Percentiles rank a stretch among this genome's conserved stretches.
These are phyloP conservation scores for Drosophila athabasca DNA, from an alignment of 1,140 invertebrate species.

Conservation along the genomic window DNA sequence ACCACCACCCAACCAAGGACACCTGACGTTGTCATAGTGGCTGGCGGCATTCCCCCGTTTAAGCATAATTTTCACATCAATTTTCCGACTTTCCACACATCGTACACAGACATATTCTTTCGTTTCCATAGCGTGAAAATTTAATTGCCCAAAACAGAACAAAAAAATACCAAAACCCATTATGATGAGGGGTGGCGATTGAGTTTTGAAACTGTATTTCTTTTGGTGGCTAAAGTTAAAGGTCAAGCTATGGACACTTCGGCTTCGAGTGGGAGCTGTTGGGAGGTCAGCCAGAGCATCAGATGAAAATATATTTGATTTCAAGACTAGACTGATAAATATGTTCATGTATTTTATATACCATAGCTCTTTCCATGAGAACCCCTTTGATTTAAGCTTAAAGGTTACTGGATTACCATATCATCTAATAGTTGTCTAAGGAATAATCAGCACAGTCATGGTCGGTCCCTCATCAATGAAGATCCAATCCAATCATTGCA, in stretches of 20 bases:
- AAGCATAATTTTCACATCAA: too few species aligned
- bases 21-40: conserved; percentile 73
- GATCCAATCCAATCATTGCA: conserved; percentile 9
- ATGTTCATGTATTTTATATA: too few species aligned
- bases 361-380: too few species aligned
- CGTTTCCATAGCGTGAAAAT: conserved; percentile 71
- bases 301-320: too few species aligned
- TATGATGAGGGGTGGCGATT: conserved; percentile 6
- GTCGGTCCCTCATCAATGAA: not conserved
- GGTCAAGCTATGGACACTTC: conserved; percentile 8
- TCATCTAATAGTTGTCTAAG: conserved; percentile 16
- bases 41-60: too few species aligned
- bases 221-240: conserved; percentile 12
- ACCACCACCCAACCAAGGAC: conserved; percentile 1
- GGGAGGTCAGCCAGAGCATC: too few species aligned
- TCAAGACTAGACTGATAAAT: too few species aligned
- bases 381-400: too few species aligned
- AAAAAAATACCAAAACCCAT: conserved; percentile 39
- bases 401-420: too few species aligned
- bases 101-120: conserved; percentile 58
- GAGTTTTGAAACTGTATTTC: too few species aligned
- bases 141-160: conserved; percentile 60
- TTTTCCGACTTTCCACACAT: too few species aligned
- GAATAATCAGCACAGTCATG: not conserved
- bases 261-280: not conserved